Evolutionary conservation across 2,888 invertebrate genomes (phyloP).

Genomic region (Dasysyrphus albostriatus): DNA sequence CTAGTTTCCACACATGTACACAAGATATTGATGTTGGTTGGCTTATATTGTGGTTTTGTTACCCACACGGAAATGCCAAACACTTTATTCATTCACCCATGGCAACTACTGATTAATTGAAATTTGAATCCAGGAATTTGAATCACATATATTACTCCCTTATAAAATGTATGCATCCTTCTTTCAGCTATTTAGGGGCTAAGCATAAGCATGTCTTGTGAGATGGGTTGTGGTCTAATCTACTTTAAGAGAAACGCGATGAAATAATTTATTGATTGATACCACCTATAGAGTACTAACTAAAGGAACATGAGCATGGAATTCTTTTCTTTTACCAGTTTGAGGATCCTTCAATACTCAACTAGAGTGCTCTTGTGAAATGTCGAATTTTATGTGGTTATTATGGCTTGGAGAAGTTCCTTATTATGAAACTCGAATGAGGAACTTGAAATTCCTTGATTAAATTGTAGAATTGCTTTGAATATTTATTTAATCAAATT

Average conservation of each 20-base stretch:
- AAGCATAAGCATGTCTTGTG: background rate
- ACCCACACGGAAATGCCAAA: background rate
- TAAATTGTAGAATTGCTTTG: too few relatives aligned
- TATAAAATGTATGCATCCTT: background rate
- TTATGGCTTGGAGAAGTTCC: background rate
- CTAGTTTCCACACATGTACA: background rate
- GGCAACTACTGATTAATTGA: conserved; percentile 6
- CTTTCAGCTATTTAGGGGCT: background rate
- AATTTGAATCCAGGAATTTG: conserved; percentile 9
- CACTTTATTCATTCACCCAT: background rate
- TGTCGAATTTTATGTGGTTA: background rate
- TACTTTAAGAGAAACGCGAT: background rate
- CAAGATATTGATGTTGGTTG: background rate
- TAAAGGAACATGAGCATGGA: too few relatives aligned
- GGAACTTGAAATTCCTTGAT: background rate
- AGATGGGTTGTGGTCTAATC: background rate
- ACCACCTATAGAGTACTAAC: background rate
- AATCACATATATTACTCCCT: background rate
- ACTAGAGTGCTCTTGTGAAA: background rate
- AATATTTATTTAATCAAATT: background rate
- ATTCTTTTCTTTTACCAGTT: background rate
- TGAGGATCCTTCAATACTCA: background rate
- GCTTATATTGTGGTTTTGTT: background rate
- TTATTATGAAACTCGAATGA: background rate
- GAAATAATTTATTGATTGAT: conserved; percentile 11